These are phyloP conservation scores for Sciurus niger DNA, from an alignment of 2,113 vertebrate genomes.

Conservation along the genomic window DNA sequence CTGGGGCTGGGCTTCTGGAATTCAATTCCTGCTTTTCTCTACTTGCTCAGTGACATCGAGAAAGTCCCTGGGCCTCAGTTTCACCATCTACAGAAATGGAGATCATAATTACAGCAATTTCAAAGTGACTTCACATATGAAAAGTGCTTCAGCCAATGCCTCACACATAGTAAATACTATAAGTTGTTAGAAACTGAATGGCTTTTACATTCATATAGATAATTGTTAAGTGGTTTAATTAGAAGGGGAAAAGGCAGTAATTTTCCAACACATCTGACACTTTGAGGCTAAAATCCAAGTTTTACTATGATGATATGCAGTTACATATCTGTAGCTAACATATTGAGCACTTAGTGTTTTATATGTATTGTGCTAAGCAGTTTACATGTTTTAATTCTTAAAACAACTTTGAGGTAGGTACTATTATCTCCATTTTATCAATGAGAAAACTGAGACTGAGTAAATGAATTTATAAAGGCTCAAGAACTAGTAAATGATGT, in stretches of 20 bases:
- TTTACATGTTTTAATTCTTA: background rate
- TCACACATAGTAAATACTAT: background rate
- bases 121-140: background rate
- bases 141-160: slow-evolving; percentile 15
- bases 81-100: background rate
- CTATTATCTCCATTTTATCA: slow-evolving; percentile 1
- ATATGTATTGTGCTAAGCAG: background rate
- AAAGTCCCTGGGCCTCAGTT: background rate
- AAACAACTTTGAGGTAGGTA: background rate
- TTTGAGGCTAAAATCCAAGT: slow-evolving; percentile 1
- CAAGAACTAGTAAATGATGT: background rate
- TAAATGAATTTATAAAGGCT: background rate
- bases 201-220: slow-evolving; percentile 30
- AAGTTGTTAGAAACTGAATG: background rate
- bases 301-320: background rate
- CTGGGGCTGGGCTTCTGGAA: background rate
- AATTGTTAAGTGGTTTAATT: background rate
- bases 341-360: background rate
- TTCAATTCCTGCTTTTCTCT: background rate
- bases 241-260: background rate
- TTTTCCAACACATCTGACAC: background rate
- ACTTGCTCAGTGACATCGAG: background rate
- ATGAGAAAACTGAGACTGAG: background rate
- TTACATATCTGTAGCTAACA: background rate
- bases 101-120: background rate